Percentiles rank a stretch among this genome's conserved stretches.
Evolutionary conservation across 1,140 invertebrate species (phyloP).

Genomic region (Diachasmimorpha longicaudata): DNA sequence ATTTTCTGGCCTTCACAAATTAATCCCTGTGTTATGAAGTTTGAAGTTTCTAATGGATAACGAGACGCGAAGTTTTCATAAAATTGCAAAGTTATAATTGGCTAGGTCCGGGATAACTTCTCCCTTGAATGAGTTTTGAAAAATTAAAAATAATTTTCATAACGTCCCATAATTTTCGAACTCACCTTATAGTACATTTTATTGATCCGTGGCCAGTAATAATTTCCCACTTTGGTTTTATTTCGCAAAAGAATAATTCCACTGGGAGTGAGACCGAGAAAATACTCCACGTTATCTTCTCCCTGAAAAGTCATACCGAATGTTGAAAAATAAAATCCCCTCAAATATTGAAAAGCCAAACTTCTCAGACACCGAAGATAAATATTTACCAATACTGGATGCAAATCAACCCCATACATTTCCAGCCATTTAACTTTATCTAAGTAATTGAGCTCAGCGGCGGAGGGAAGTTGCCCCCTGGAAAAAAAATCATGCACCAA

Average conservation of each 20-base stretch:
- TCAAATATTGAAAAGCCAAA: conserved; percentile 33
- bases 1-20: no score
- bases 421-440: conserved; percentile 84
- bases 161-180: background rate
- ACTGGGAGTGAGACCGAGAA: conserved; percentile 94
- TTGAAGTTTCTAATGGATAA: no score
- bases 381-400: conserved; percentile 74
- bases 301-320: conserved; percentile 70
- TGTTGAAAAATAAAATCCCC: background rate
- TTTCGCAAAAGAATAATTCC: conserved; percentile 96
- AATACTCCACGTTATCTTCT: conserved; percentile 96
- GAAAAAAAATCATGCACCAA: conserved; percentile 40
- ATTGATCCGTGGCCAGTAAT: conserved; percentile 97
- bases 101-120: no score
- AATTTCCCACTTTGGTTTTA: conserved; percentile 96
- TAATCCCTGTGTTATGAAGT: no score
- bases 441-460: conserved; percentile 76
- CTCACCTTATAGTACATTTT: conserved; percentile 90
- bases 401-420: conserved; percentile 84
- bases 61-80: no score
- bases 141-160: background rate
- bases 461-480: conserved; percentile 74
- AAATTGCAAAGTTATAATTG: no score
- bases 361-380: conserved; percentile 21
- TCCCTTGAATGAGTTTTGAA: no score